Evolutionary conservation across 2,113 vertebrate genomes (phyloP), one percentile per base, ranked within the genome.

Genomic region (Daboia siamensis): DNA sequence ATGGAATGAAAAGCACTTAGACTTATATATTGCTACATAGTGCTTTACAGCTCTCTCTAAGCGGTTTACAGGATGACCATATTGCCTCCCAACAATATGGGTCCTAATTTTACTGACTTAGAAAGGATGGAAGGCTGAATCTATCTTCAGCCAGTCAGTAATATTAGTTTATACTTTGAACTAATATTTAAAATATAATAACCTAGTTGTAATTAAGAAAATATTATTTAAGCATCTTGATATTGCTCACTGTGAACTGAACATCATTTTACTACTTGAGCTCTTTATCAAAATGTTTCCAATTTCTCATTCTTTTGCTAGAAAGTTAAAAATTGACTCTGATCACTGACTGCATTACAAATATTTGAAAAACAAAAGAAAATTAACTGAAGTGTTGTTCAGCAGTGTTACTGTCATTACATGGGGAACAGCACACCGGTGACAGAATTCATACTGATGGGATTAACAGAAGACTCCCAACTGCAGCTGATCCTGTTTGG

Each of bases 361-460:
- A 46, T 85, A 46, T 85, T 39, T 85, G 84, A 85, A 21, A 85
- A 85, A 5, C 17, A 85, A 85, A 46, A 4, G 84, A 24, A 85
- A 46, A 85, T 44, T 44, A 1, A 85, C 3, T 46, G 84, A 46
- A 39, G 8, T 24, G 1, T 46, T 64, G 26, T 69, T 69, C 26
- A 69, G 13, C 61, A n/a, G 26, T 13, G 26, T 13, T n/a, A n/a
- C 4, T 69, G 61, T 69, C 4, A 69, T n/a, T 69, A 69, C 29
- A 69, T n/a, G 61, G 85, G 59, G 90, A 95, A 93, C 21, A 54
- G 46, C 8, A 74, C 92, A 3, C 39, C 3, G 29, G 54, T 90
- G 15, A 91, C 86, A 21, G 86, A 89, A 4, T 93, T 95, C 90
- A 90, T 92, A 39, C 84, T 95, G 6, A 52, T 44, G 15, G 92